phyloP scores from a whole-genome alignment of 2,888 invertebrate genomes.

The Apodemia zela region DNA sequence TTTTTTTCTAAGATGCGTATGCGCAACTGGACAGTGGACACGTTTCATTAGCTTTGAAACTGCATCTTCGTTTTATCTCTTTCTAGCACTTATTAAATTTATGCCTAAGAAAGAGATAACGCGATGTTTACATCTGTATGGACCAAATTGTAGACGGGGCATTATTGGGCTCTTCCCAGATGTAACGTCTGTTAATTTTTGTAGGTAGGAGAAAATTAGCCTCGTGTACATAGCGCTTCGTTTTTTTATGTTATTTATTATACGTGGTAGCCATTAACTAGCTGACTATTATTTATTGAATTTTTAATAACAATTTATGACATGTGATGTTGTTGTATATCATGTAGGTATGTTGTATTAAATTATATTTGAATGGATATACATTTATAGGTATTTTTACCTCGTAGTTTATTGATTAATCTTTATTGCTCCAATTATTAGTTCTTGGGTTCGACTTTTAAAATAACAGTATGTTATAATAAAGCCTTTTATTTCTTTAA shows the following conservation, averaged over 20 bases:
- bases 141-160: constrained; percentile 69
- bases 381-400: not conserved
- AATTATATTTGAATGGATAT: not conserved
- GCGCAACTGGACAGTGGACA: constrained; percentile 69
- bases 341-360: not conserved
- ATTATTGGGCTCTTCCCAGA: constrained; percentile 70
- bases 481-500: no score
- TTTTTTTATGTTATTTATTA: constrained; percentile 56
- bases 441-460: no score
- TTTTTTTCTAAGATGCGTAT: constrained; percentile 57
- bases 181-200: constrained; percentile 57
- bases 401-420: no score
- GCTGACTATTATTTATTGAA: constrained; percentile 9
- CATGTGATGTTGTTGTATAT: not conserved
- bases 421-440: no score
- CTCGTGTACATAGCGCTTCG: constrained; percentile 51
- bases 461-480: no score
- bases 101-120: constrained; percentile 48
- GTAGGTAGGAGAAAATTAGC: constrained; percentile 69
- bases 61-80: constrained; percentile 59
- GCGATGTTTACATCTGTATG: constrained; percentile 61
- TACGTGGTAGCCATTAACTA: constrained; percentile 27
- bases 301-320: constrained; percentile 4
- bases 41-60: constrained; percentile 70
- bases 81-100: constrained; percentile 35